Base-by-base conservation (phyloP, 2,113 vertebrate genomes). In the Thalassarche chlororhynchos region DNA sequence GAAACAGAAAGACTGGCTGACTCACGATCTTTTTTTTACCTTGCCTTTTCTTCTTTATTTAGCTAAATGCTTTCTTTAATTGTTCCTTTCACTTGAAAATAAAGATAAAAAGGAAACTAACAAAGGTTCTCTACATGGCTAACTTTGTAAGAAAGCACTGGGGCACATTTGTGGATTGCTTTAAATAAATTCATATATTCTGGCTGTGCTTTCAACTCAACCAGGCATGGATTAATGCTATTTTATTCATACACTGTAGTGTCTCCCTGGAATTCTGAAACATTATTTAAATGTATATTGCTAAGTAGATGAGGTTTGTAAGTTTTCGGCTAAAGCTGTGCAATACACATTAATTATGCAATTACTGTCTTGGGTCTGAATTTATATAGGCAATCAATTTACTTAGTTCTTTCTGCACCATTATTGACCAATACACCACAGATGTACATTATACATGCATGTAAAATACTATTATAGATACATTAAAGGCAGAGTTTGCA, bases 1-100 rank as follows among this genome's bases (percentile, higher is more conserved):
- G 87, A 96, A 75, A 84, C 74, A 94, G 87, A 95, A 94, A 95
- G 57, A 83, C 12, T 47, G 90, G 24, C 72, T 96, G 85, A 78
- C 40, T 90, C 85, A 62, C 40, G 70, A 11, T 31, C 44, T 52
- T 47, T 66, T 76, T 82, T 91, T 52, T 36, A 62, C 36, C 31
- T 96, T 81, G 87, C 8, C 72, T 87, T 80, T 90, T 96, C 96
- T 91, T 94, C 91, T 94, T 91, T 96, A 65, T 97, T 97, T 96
- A 95, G 82, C 93, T 97, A 94, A 97, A 96, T 91, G 77, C 77
- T 74, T 87, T 86, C 65, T 87, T 80, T 93, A 97, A 94, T 94
- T 93, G 40, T 91, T 91, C 55, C 32, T 86, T 94, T 94, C 82
- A 84, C 68, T 93, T 54, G 64, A 93, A 94, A 96, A 97, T 84